Base-by-base conservation (phyloP, 2,888 invertebrate genomes). In the Cantharis rustica region DNA sequence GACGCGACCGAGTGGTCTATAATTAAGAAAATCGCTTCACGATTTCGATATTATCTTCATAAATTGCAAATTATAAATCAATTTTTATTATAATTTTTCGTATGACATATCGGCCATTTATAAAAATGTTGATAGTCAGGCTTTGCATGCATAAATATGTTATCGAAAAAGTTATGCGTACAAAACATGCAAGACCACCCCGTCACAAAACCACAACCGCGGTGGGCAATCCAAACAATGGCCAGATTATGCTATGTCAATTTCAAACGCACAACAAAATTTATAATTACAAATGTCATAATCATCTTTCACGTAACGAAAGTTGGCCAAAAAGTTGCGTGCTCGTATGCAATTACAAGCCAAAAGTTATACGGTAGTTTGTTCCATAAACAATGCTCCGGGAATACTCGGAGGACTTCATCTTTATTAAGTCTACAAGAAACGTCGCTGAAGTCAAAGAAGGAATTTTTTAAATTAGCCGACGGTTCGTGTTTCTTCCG, bases 101-200 rank as follows among this genome's bases (percentile, higher is more conserved):
- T 66, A 66, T 66, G 17, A 66, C 23, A 16, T n/a, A 66, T n/a
- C 64, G 17, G 20, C 64, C 10, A 20, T 66, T 20, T 66, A 66
- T 66, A 66, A 66, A 66, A 66, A 66, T 15, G 16, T 69, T 31
- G 16, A 31, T 69, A 31, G 27, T 27, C 27, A 26, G 16, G 16
- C 31, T 17, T 69, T 47, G 69, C 31, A 69, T 69, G 27, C 20
- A 68, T 23, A 31, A 31, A 69, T 31, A 69, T 17, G 69, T 69
- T 27, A 69, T 69, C 31, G 47, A 27, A 69, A 69, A 31, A 31
- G 27, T 62, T 73, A 69, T 63, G 13, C 62, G 16, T 61, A 17
- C 15, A 26, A 69, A 73, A 61, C 73, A 69, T 62, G 75, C 69
- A 63, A 75, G 75, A 75, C 75, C 75, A 75, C 75, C 75, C 75